phyloP scores from a whole-genome alignment of 1,140 invertebrate genomes.

The Drosophila arawakana region DNA sequence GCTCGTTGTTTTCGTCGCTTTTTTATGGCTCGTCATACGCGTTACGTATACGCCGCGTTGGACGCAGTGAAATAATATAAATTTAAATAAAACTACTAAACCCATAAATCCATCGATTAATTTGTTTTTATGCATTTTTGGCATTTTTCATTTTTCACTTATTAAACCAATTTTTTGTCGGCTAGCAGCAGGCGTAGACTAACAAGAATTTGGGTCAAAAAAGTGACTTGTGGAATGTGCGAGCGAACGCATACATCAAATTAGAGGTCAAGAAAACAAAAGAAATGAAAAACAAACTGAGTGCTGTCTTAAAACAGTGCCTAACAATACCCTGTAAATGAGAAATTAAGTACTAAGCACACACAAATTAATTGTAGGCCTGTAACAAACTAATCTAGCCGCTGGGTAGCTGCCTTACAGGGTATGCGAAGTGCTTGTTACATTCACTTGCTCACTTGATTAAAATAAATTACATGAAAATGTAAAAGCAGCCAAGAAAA shows the following conservation, averaged over 20 bases:
- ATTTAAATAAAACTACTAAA: not conserved
- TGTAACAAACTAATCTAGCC: not conserved
- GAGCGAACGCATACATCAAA: constrained; percentile 8
- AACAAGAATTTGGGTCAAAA: constrained; percentile 24
- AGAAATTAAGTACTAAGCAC: too few relatives aligned
- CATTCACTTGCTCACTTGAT: constrained; percentile 25
- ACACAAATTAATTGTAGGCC: not conserved
- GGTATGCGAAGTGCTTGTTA: constrained; percentile 22
- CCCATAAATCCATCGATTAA: constrained; percentile 4
- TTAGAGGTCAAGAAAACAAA: constrained; percentile 28
- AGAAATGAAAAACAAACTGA: not conserved
- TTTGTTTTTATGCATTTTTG: not conserved
- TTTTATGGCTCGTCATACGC: constrained; percentile 15
- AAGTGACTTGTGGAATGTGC: constrained; percentile 28
- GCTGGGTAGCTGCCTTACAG: not conserved
- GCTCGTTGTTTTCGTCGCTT: not conserved
- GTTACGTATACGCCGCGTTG: constrained; percentile 7
- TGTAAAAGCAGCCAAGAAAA: constrained; percentile 22
- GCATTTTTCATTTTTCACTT: not conserved
- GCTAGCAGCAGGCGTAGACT: constrained; percentile 6
- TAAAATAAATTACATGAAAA: constrained; percentile 40
- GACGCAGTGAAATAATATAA: not conserved
- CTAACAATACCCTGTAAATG: not conserved
- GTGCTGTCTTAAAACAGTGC: not conserved
- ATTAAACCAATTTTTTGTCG: not conserved